Conservation (phyloP, 2,888 invertebrate species). For the Himalopsyche tibetana region DNA sequence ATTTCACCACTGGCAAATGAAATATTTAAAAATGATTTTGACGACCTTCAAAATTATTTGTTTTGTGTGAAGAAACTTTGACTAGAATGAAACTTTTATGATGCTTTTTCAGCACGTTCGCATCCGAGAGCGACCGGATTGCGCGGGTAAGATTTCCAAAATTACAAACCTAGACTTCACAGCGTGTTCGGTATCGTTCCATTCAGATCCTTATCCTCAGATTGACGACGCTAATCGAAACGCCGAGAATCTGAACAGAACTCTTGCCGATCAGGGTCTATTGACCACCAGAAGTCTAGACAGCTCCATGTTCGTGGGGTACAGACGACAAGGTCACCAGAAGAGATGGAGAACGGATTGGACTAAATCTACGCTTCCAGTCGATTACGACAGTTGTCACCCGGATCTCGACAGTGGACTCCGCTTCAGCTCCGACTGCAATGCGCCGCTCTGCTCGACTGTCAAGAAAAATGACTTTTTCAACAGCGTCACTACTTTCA, state of each 20-base stretch:
- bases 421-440: too few species aligned
- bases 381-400: constrained; percentile 49
- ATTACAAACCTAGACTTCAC: constrained; percentile 12
- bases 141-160: constrained; percentile 62
- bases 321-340: constrained; percentile 55
- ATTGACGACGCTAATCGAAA: constrained; percentile 56
- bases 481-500: neutral
- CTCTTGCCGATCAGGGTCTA: constrained; percentile 54
- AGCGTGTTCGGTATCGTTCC: constrained; percentile 65
- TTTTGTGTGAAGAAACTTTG: too few species aligned
- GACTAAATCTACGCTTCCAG: constrained; percentile 52
- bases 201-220: constrained; percentile 68
- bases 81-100: too few species aligned
- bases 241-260: constrained; percentile 49
- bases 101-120: constrained; percentile 56
- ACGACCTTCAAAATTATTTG: too few species aligned
- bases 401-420: too few species aligned
- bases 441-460: too few species aligned
- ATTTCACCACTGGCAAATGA: too few species aligned
- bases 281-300: constrained; percentile 60
- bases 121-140: constrained; percentile 66
- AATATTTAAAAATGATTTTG: too few species aligned
- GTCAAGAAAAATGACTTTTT: constrained; percentile 26
- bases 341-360: constrained; percentile 54
- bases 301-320: constrained; percentile 56